A percentile compares a stretch with the other conserved stretches of the same genome.
Evolutionary conservation across 2,113 vertebrate species (phyloP).

Genomic region (Lagopus muta): DNA sequence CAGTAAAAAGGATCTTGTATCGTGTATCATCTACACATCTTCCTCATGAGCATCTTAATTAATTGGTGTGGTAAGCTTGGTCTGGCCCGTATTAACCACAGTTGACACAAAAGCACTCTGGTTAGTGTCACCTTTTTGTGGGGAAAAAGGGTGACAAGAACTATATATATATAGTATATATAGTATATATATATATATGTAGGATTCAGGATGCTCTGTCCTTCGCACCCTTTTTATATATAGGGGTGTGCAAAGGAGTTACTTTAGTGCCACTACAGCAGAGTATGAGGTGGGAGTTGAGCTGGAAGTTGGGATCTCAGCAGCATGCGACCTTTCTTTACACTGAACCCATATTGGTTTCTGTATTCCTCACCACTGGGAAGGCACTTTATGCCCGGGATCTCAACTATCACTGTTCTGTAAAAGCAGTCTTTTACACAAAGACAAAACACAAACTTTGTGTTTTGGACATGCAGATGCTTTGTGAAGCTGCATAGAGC

Average conservation of each 20-base stretch:
- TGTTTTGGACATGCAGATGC: not conserved
- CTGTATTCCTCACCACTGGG: constrained; percentile 4
- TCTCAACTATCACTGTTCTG: not conserved
- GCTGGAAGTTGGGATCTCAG: not conserved
- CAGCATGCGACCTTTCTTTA: not conserved
- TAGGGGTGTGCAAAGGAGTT: not conserved
- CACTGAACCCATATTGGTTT: not conserved
- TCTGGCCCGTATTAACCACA: not conserved
- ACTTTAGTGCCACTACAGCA: not conserved
- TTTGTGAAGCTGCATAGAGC: not conserved
- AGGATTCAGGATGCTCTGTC: too few relatives aligned
- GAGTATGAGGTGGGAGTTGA: not conserved
- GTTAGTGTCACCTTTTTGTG: not conserved
- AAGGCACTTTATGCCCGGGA: constrained; percentile 24
- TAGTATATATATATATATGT: too few relatives aligned
- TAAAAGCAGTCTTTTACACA: not conserved
- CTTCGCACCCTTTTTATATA: not conserved
- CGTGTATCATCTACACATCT: not conserved
- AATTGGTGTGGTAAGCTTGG: not conserved
- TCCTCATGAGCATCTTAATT: not conserved
- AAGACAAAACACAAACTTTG: not conserved
- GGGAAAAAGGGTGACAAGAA: not conserved
- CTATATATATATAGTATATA: too few relatives aligned
- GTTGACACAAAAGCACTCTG: not conserved
- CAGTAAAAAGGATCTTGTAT: not conserved